Base-by-base conservation (phyloP, 2,797 vertebrate species). In the Discoglossus pictus region DNA sequence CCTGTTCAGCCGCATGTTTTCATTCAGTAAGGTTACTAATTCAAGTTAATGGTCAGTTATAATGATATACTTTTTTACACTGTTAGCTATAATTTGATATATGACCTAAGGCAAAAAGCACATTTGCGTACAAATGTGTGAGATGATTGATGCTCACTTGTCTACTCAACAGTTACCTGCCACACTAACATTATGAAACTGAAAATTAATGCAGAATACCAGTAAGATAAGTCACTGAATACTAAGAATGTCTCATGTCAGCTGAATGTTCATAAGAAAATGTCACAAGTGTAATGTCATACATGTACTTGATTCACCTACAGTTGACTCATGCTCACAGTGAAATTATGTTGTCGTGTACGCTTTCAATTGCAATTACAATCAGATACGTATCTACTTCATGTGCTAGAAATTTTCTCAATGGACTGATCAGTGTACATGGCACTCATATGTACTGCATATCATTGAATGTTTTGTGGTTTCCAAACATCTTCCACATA, bases 11-110 rank as follows among this genome's bases (percentile, higher is more conserved):
- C n/a, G 51, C 16, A 20, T 54, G 15, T 38, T 62, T 25, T 51
- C 2, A 36, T 31, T 61, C 15, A 21, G 17, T 35, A 7, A 16
- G 47, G n/a, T 24, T 61, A 25, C 21, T 50, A 48, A 40, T 38
- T 58, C 9, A 15, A 8, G 23, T 35, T 48, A 25, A 13, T 20
- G 42, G 23, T 56, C 11, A 12, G 47, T 62, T 17, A 42, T 18
- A 61, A 35, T 60, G 36, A 68, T 61, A 61, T 65, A 24, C 52
- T 17, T 55, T 13, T 47, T n/a, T 50, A 23, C 42, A 34, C 7
- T 53, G 27, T 35, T 17, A 6, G 39, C 48, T 46, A 47, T 55
- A 25, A 46, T 11, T 25, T 61, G 42, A 55, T 54, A 39, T 61
- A 54, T 47, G 40, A 47, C 8, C 31, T 40, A 0, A 21, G 21